phyloP scores from a whole-genome alignment of 2,888 invertebrate species.

The Stictocephala bisonia region DNA sequence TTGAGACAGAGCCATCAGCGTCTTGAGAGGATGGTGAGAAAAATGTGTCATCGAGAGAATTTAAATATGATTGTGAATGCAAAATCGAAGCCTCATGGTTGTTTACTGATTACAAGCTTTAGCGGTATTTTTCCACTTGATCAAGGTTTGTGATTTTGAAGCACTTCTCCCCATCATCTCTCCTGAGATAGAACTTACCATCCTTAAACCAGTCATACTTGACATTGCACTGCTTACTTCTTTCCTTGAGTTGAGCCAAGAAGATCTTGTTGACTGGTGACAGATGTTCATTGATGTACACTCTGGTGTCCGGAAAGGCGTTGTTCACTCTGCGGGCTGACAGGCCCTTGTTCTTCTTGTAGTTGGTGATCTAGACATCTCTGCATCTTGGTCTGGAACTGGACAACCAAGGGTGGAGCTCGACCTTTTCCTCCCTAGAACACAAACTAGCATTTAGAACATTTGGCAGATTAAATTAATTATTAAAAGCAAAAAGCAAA shows the following conservation, averaged over 20 bases:
- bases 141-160: not conserved
- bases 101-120: not conserved
- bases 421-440: too few species aligned
- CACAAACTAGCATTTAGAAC: too few species aligned
- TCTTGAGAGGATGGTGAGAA: conserved; percentile 13
- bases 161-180: not conserved
- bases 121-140: not conserved
- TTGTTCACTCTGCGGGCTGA: conserved; percentile 1
- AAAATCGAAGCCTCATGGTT: not conserved
- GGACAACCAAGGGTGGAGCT: not conserved
- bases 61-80: conserved; percentile 2
- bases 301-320: conserved; percentile 1
- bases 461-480: too few species aligned
- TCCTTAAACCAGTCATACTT: conserved; percentile 11
- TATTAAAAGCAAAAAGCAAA: too few species aligned
- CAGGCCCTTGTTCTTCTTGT: not conserved
- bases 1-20: not conserved
- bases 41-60: not conserved
- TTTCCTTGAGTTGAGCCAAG: conserved; percentile 11
- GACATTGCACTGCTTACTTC: conserved; percentile 2
- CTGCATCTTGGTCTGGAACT: conserved; percentile 6
- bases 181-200: conserved; percentile 15
- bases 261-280: conserved; percentile 22
- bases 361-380: conserved; percentile 3
- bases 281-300: conserved; percentile 21